Evolutionary conservation across 2,797 vertebrate species (phyloP), one percentile per base, ranked within the genome.

Genomic region (Paedocypris micromegethes): DNA sequence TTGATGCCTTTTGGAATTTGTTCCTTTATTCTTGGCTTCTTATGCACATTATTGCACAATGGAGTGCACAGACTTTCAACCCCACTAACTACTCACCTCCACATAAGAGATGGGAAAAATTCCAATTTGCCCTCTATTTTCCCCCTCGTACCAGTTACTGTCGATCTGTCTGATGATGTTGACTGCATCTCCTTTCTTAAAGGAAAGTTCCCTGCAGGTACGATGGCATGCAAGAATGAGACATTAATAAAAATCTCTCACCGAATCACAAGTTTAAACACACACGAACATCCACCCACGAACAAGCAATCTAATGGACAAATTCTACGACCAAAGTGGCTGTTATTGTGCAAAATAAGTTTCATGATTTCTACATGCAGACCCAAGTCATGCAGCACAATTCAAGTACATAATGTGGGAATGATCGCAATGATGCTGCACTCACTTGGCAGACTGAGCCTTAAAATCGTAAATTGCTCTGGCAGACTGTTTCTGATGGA

Each of bases 391-490:
- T 23, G 23, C 23, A 23, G 23, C 23, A 23, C 23, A 23, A 23
- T 23, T 23, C 23, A 23, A 23, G 23, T 23, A 23, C 23, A 23
- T 23, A 23, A 23, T 23, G 23, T 23, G 23, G 23, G 23, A 23
- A 23, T 42, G 7, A 38, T 6, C 3, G 9, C 5, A 5, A 4
- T 49, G 41, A 41, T n/a, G n/a, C 4, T 74, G 71, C 90, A 96
- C 97, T 97, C 92, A 99, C 97, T 99, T 99, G 83, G 94, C 87
- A n/a, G 96, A 92, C 84, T 99, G 96, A 88, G 97, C 97, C 88
- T 97, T 98, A 90, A 99, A 99, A 87, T 99, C 96, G 81, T 97
- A 99, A 79, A 98, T 93, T 83, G 96, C 97, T 91, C 90, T 93
- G 74, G 96, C 96, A 80, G 93, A 92, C 85, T 97, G 85, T 87